phyloP scores from a whole-genome alignment of 2,113 vertebrate species.

The Oryzias melastigma region DNA sequence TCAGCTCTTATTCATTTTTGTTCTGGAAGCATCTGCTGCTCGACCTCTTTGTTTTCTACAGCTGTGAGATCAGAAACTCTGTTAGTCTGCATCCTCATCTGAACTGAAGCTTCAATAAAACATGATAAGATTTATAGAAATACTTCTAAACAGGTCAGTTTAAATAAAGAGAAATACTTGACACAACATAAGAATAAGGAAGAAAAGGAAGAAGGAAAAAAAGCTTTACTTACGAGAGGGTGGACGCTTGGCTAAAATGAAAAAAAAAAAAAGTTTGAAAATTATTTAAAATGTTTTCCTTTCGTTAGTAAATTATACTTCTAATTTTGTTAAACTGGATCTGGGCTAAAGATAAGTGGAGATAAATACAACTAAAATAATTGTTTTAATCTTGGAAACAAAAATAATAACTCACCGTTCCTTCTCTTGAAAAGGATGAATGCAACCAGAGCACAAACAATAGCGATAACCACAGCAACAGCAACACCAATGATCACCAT shows the following conservation, averaged over 20 bases:
- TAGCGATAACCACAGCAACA: too few relatives aligned
- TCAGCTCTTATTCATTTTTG: neutral
- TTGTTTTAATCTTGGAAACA: neutral
- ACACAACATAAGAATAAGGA: too few relatives aligned
- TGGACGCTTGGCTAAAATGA: neutral
- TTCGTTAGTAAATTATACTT: too few relatives aligned
- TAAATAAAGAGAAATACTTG: neutral
- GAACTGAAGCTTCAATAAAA: neutral
- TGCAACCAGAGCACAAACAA: neutral
- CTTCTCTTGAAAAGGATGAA: conserved; percentile 1
- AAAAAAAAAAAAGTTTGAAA: too few relatives aligned
- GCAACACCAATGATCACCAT: neutral
- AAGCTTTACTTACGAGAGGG: neutral
- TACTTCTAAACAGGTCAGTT: neutral
- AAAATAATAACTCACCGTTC: neutral
- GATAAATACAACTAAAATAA: too few relatives aligned
- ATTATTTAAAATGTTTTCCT: too few relatives aligned
- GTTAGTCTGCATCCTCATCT: neutral
- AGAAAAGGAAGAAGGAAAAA: too few relatives aligned
- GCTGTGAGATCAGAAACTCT: too few relatives aligned
- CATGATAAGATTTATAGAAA: neutral
- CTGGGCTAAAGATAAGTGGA: too few relatives aligned
- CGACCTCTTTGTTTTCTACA: neutral
- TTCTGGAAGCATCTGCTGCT: neutral
- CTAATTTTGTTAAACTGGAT: too few relatives aligned